Evolutionary conservation across 2,113 vertebrate genomes (phyloP).

Genomic region (Neogobius melanostomus): DNA sequence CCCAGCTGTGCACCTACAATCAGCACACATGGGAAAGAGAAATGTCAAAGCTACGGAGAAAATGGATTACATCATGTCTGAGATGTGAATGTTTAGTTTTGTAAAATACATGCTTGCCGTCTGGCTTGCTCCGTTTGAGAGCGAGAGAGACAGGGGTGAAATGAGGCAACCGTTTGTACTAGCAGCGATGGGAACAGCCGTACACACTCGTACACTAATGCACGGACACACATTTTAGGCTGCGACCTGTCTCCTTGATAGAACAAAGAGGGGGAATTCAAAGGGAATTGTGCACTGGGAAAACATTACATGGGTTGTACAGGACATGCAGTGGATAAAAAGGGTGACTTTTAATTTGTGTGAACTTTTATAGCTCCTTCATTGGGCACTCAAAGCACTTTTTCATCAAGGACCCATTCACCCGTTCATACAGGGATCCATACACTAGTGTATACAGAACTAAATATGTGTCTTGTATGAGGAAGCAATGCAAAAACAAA

Average conservation of each 20-base stretch:
- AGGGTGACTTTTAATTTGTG: background rate
- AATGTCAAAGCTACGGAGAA: conserved; percentile 49
- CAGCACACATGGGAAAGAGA: conserved; percentile 22
- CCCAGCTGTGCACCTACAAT: conserved; percentile 24
- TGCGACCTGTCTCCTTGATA: conserved; percentile 50
- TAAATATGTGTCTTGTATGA: too few species aligned
- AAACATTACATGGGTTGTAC: conserved; percentile 20
- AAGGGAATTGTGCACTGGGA: conserved; percentile 65
- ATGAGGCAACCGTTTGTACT: conserved; percentile 54
- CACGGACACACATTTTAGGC: conserved; percentile 17
- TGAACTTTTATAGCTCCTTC: too few species aligned
- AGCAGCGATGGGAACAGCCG: conserved; percentile 31
- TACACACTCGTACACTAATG: conserved; percentile 4
- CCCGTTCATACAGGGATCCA: too few species aligned
- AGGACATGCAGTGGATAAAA: background rate
- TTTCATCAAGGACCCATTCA: too few species aligned
- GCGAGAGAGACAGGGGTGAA: conserved; percentile 41
- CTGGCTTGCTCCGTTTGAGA: conserved; percentile 56
- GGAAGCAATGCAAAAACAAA: too few species aligned
- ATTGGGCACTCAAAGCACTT: too few species aligned
- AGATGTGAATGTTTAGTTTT: conserved; percentile 41
- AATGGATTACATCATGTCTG: conserved; percentile 79
- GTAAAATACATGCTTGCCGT: conserved; percentile 65
- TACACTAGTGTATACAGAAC: too few species aligned
- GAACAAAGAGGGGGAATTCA: conserved; percentile 44